A percentile compares a stretch with the other conserved stretches of the same genome.
phyloP scores from a whole-genome alignment of 1,140 invertebrate genomes.

The Heliconius nattereri region DNA sequence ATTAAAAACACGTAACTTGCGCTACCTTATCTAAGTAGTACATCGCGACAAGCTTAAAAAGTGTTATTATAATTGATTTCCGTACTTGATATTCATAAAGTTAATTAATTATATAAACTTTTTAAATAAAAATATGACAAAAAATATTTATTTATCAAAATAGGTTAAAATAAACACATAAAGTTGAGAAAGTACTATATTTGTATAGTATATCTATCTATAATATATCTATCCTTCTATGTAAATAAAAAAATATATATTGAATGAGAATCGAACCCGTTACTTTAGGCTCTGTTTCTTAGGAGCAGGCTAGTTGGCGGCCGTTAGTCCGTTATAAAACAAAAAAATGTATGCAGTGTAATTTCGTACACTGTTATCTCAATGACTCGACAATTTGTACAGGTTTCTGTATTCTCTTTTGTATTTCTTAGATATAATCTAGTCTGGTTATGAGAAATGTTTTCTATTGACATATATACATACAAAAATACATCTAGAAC shows the following conservation, averaged over 20 bases:
- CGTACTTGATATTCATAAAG: background rate
- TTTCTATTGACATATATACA: background rate
- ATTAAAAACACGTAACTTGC: background rate
- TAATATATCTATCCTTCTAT: too few relatives aligned
- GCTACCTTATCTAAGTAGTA: background rate
- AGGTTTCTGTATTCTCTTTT: background rate
- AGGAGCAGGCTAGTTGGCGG: background rate
- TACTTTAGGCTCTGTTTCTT: background rate
- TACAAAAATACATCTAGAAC: too few relatives aligned
- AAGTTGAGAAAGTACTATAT: too few relatives aligned
- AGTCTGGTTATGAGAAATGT: background rate
- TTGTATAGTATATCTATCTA: too few relatives aligned
- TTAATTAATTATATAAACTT: background rate
- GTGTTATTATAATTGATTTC: background rate
- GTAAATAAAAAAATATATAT: too few relatives aligned
- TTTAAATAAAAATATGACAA: background rate
- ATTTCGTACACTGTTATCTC: background rate
- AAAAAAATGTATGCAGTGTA: background rate
- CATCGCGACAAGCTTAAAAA: slow-evolving; percentile 7
- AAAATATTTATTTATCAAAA: too few relatives aligned
- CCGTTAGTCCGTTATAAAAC: background rate
- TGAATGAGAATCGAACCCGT: background rate
- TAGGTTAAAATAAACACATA: too few relatives aligned
- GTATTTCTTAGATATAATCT: slow-evolving; percentile 4
- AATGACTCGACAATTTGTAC: background rate